Evolutionary conservation across 2,888 invertebrate genomes (phyloP).

Genomic region (Drosophila anomelani): DNA sequence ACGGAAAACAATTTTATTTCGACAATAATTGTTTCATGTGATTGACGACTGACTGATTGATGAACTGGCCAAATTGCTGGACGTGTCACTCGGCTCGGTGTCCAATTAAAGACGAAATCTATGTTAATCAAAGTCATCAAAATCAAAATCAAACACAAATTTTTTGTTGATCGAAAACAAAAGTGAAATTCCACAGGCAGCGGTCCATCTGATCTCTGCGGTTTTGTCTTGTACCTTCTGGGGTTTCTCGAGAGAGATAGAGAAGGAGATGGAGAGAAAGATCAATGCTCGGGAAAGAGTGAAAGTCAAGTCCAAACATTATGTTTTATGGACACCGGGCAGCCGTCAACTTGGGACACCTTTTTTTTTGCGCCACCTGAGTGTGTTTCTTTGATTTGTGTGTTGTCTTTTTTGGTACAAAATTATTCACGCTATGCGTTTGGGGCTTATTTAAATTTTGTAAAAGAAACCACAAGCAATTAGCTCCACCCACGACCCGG

Average conservation of each 20-base stretch:
- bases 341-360: constrained; percentile 48
- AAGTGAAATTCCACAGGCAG: constrained; percentile 65
- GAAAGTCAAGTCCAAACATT: constrained; percentile 66
- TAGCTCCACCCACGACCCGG: constrained; percentile 11
- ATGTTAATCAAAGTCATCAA: constrained; percentile 67
- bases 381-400: constrained; percentile 27
- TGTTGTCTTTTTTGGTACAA: constrained; percentile 48
- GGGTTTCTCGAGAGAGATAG: constrained; percentile 40
- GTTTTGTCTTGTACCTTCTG: constrained; percentile 53
- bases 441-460: constrained; percentile 34
- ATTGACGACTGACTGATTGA: constrained; percentile 53
- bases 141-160: constrained; percentile 9
- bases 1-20: constrained; percentile 44
- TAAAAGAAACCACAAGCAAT: constrained; percentile 32
- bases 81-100: constrained; percentile 37
- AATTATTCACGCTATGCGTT: constrained; percentile 45
- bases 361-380: constrained; percentile 38
- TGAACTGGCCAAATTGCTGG: constrained; percentile 53
- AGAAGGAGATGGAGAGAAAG: constrained; percentile 50
- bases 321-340: constrained; percentile 59
- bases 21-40: constrained; percentile 47
- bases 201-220: constrained; percentile 42
- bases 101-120: constrained; percentile 68
- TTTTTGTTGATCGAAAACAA: constrained; percentile 26
- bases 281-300: constrained; percentile 72